phyloP scores from a whole-genome alignment of 1,140 invertebrate species.

The Drosophila saltans region DNA sequence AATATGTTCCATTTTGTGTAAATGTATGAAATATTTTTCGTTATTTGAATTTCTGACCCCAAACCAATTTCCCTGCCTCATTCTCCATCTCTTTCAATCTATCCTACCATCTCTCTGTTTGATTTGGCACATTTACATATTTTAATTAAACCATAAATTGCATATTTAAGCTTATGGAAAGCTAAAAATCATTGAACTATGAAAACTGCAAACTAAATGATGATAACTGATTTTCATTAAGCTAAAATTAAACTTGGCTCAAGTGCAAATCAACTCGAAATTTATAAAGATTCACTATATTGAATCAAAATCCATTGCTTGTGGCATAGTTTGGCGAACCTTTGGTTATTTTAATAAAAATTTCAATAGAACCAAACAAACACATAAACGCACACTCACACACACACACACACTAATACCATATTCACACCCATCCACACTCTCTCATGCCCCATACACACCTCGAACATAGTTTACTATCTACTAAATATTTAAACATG shows the following conservation, averaged over 20 bases:
- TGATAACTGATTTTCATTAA: slow-evolving; percentile 19
- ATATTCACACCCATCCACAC: slow-evolving; percentile 1
- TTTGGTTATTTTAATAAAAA: slow-evolving; percentile 78
- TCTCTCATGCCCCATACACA: background rate
- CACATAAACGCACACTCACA: slow-evolving; percentile 21
- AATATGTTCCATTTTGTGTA: slow-evolving; percentile 64
- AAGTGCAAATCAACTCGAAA: slow-evolving; percentile 3
- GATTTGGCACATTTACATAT: slow-evolving; percentile 74
- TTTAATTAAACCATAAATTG: slow-evolving; percentile 81
- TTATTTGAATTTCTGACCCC: slow-evolving; percentile 39
- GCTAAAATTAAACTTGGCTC: slow-evolving; percentile 26
- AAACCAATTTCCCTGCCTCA: slow-evolving; percentile 4
- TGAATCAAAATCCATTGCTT: slow-evolving; percentile 15
- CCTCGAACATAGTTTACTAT: slow-evolving; percentile 70
- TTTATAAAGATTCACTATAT: slow-evolving; percentile 10
- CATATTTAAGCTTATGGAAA: slow-evolving; percentile 37
- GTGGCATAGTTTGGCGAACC: slow-evolving; percentile 32
- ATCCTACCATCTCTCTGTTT: slow-evolving; percentile 28
- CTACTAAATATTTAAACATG: slow-evolving; percentile 76
- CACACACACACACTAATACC: slow-evolving; percentile 11
- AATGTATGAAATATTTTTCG: slow-evolving; percentile 76
- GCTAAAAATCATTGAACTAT: slow-evolving; percentile 20
- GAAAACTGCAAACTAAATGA: slow-evolving; percentile 22
- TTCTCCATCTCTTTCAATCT: background rate
- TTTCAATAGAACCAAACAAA: slow-evolving; percentile 58